These are phyloP conservation scores for Eumerus sabulonum DNA, from an alignment of 2,888 invertebrate genomes.

Conservation along the genomic window DNA sequence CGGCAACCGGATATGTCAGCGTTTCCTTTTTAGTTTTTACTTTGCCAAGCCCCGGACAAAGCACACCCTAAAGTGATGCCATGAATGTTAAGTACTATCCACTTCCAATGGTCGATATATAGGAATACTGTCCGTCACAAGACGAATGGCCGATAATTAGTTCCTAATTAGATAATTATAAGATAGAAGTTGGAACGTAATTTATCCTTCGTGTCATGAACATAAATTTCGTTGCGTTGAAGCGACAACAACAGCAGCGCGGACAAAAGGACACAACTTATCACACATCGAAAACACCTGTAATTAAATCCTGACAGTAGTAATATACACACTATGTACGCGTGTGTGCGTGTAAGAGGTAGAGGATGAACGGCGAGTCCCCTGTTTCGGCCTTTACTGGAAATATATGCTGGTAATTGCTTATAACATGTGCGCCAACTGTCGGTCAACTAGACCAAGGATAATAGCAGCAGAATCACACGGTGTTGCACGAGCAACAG, in stretches of 20 bases:
- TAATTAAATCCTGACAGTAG: constrained; percentile 45
- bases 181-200: constrained; percentile 51
- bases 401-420: constrained; percentile 46
- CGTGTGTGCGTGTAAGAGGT: constrained; percentile 22
- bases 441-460: constrained; percentile 25
- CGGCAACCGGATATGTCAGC: constrained; percentile 35
- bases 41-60: neutral
- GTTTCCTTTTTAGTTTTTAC: constrained; percentile 5
- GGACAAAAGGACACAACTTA: constrained; percentile 65
- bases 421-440: constrained; percentile 64
- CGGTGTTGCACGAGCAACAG: constrained; percentile 12
- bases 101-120: too few relatives aligned
- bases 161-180: constrained; percentile 64
- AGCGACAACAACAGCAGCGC: constrained; percentile 2
- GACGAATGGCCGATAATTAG: constrained; percentile 54
- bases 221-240: constrained; percentile 43
- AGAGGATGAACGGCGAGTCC: constrained; percentile 6
- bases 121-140: constrained; percentile 23
- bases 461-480: constrained; percentile 25
- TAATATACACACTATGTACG: neutral
- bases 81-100: constrained; percentile 1
- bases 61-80: neutral
- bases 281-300: constrained; percentile 60
- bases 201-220: constrained; percentile 50
- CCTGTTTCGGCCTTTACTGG: constrained; percentile 42